Evolutionary conservation across 2,113 vertebrate species (phyloP), one percentile per base, ranked within the genome.

Genomic region (Paradisaea rubra): DNA sequence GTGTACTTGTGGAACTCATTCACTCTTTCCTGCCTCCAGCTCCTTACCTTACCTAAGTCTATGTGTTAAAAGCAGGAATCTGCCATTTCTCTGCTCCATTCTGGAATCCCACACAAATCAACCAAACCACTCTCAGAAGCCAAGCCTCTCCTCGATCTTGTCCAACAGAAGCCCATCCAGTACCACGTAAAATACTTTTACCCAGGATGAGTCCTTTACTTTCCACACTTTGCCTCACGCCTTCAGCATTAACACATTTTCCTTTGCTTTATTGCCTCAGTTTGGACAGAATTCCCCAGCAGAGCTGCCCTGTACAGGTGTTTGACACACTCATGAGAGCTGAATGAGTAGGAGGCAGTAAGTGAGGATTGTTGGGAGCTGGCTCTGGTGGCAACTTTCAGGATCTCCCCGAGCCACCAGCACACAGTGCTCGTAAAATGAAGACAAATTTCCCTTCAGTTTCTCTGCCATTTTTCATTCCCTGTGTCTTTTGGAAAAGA

Each of bases 361-460:
- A 74, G 88, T 44, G 63, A 42, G 72, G 15, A 15, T 0, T 54
- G 13, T 3, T 50, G 73, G 12, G 57, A 33, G 10, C 28, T 89
- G 86, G 50, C 31, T 72, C 61, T 94, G 71, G 37, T 33, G 33
- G 13, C 23, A 30, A 10, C 39, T 82, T 24, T 13, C 22, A 72
- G 60, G 42, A 37, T 33, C 54, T 71, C 15, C 2, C 60, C 53
- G 59, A 44, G 50, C 14, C 79, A 81, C 41, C 35, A 56, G 33
- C 35, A 25, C 68, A 31, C 9, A 44, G 68, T 11, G 71, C 74
- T 31, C 64, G 33, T 19, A 23, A 89, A 95, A 91, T 56, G 88
- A 94, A 96, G 90, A 97, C 53, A 93, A 76, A 97, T 95, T 72
- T 73, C 65, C 83, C 35, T 95, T 89, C 83, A 64, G 65, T 35